Conservation (phyloP, 2,113 vertebrate species). For the Morone saxatilis region DNA sequence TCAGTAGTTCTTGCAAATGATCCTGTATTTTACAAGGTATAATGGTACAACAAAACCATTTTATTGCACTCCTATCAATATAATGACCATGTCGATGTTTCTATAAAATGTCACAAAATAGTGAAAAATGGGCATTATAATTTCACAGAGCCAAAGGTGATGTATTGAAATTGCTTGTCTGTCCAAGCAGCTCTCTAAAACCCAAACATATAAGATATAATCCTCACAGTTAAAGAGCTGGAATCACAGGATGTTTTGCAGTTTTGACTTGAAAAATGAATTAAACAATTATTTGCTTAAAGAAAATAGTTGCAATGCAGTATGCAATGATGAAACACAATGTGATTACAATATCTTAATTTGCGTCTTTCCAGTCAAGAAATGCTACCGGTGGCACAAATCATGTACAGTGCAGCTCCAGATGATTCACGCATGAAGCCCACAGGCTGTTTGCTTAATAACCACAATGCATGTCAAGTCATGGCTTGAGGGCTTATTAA, state of each 20-base stretch:
- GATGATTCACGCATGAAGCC: constrained; percentile 23
- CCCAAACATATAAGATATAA: too few species aligned
- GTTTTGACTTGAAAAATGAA: not conserved
- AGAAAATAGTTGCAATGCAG: not conserved
- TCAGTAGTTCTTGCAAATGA: not conserved
- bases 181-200: not conserved
- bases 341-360: not conserved
- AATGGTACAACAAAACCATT: not conserved
- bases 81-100: not conserved
- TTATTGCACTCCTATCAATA: not conserved
- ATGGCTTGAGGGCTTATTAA: constrained; percentile 30
- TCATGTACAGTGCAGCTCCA: not conserved
- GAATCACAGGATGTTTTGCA: not conserved
- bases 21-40: not conserved
- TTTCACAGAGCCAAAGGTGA: not conserved
- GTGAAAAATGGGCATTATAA: too few species aligned
- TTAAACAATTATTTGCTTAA: too few species aligned
- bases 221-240: not conserved
- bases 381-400: not conserved
- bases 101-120: not conserved
- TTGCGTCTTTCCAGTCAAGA: not conserved
- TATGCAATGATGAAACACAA: not conserved
- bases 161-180: not conserved
- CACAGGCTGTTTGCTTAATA: constrained; percentile 31
- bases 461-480: constrained; percentile 42